phyloP scores from a whole-genome alignment of 2,888 invertebrate genomes.

The Cantharis nigra region DNA sequence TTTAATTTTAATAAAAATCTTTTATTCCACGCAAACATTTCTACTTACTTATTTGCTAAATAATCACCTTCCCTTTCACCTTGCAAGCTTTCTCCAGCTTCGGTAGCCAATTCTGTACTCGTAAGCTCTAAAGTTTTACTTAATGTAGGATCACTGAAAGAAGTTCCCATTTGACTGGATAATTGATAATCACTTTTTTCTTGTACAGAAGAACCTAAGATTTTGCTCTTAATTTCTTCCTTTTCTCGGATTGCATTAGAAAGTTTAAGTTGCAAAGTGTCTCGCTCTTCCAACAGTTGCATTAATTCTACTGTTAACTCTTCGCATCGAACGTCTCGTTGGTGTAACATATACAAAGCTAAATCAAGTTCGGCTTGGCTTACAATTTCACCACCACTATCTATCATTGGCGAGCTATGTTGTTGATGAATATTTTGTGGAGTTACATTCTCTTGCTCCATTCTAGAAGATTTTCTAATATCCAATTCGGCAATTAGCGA shows the following conservation, averaged over 20 bases:
- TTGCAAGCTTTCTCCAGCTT: slow-evolving; percentile 41
- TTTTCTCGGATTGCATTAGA: slow-evolving; percentile 79
- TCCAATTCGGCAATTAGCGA: slow-evolving; percentile 53
- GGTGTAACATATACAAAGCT: slow-evolving; percentile 83
- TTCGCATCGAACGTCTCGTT: slow-evolving; percentile 83
- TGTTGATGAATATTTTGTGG: slow-evolving; percentile 7
- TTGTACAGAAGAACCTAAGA: not conserved
- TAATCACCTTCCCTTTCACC: slow-evolving; percentile 26
- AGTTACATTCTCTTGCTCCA: not conserved
- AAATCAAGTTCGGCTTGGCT: slow-evolving; percentile 73
- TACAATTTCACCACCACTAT: slow-evolving; percentile 39
- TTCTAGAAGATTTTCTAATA: slow-evolving; percentile 30
- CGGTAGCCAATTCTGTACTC: slow-evolving; percentile 45
- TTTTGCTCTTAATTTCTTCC: slow-evolving; percentile 62
- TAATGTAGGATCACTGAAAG: not conserved
- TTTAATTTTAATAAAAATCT: not conserved
- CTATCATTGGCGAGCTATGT: not conserved
- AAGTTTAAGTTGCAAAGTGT: slow-evolving; percentile 79
- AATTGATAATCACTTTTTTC: not conserved
- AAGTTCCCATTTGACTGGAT: not conserved
- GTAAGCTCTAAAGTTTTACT: slow-evolving; percentile 35
- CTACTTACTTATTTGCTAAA: slow-evolving; percentile 46
- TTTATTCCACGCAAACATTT: not conserved
- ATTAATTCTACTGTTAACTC: slow-evolving; percentile 84
- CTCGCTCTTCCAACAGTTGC: slow-evolving; percentile 81